Base-by-base conservation (phyloP, 2,113 vertebrate genomes). In the Maccullochella peelii region DNA sequence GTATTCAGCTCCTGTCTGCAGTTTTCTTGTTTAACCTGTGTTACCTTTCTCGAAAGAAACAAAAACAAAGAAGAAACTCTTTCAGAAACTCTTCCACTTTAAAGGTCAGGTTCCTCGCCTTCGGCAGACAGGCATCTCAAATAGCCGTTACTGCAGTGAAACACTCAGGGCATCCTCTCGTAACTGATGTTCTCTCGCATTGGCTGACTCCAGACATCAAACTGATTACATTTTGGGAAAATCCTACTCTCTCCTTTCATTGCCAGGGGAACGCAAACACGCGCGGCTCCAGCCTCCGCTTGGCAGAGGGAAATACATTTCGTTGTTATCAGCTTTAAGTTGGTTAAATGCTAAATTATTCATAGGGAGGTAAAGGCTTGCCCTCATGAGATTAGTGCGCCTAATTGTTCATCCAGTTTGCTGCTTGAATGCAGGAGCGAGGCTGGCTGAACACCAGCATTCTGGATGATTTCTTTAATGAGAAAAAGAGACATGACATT, bases 271-370 rank as follows among this genome's bases (percentile, higher is more conserved):
- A 86, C 61, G 78, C 77, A 85, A 86, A 90, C 52, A 82, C 5
- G 6, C 21, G 3, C 6, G 3, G 47, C 73, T 47, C 27, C 74
- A 55, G 84, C 79, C 62, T 77, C 55, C 25, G 20, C 67, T 85
- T 85, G 78, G 91, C 86, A 77, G 50, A 86, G 62, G 54, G 73
- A 91, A 91, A 91, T 75, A 68, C 83, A 63, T 90, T 91, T 88
- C 14, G n/a, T 77, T 77, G 68, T 90, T 91, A 94, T 93, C 89
- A 75, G 87, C 90, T 83, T 76, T 49, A 90, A 33, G 79, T 61
- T 92, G 85, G 90, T 89, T 88, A 91, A 90, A 90, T 90, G 83
- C 79, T 91, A 83, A 94, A 93, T 94, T 92, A 94, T 95, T 94
- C 90, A 94, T 92, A 49, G 79, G 80, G 80, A 81, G 80, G 88